phyloP scores from a whole-genome alignment of 2,797 vertebrate species.

The Tokudaia muenninki region DNA sequence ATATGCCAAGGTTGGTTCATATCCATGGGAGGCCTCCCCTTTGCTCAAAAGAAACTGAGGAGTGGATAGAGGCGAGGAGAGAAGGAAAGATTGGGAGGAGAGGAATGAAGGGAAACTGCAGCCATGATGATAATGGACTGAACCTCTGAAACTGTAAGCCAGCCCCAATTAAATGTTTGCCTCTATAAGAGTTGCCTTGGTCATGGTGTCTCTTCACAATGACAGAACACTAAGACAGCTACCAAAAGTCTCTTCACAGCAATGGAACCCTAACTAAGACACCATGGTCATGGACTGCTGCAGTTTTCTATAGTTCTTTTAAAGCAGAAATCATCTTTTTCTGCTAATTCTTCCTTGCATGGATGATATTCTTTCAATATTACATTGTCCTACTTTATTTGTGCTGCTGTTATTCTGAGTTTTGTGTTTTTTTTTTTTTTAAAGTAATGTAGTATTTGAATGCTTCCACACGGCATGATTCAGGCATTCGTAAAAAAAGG shows the following conservation, averaged over 20 bases:
- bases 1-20: not conserved
- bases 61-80: not conserved
- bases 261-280: not conserved
- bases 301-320: slow-evolving; percentile 1
- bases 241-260: not conserved
- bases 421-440: not conserved
- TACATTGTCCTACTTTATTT: not conserved
- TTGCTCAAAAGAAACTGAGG: not conserved
- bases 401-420: not conserved
- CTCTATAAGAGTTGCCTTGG: not conserved
- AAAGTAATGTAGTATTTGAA: not conserved
- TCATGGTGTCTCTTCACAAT: not conserved
- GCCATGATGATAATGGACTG: not conserved
- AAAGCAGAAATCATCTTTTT: not conserved
- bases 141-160: not conserved
- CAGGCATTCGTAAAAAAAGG: not conserved
- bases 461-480: not conserved
- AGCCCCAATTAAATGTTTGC: not conserved
- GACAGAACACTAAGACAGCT: too few species aligned
- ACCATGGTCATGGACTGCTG: too few species aligned
- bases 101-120: not conserved
- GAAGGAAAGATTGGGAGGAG: not conserved
- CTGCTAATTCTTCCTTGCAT: not conserved
- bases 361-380: not conserved
- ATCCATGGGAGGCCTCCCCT: not conserved